Base-by-base conservation (phyloP, 2,888 invertebrate genomes). In the Octodonta nipae region DNA sequence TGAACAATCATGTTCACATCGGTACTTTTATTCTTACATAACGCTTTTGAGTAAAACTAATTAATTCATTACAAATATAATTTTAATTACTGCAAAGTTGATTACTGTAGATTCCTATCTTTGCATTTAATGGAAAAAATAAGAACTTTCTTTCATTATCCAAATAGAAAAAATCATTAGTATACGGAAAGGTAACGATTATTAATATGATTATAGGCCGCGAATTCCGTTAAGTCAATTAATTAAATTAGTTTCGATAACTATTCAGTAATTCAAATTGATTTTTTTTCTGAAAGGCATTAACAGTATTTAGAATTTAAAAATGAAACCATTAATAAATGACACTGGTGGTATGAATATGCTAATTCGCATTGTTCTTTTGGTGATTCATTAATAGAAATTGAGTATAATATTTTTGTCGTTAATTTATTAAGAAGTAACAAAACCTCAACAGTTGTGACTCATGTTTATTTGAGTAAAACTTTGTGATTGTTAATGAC, bases 41-140 rank as follows among this genome's bases (percentile, higher is more conserved):
- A 22, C 22, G 22, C n/a, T 22, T 11, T 10, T 10, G 22, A 22
- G 11, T 22, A 22, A 11, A 22, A 10, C 33, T 38, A 38, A 38
- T 35, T 35, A 38, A 34, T 27, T 30, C 33, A 28, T 26, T 35
- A 33, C 33, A 38, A 38, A 38, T 38, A 35, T 38, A 35, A 20
- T 38, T 38, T 38, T 38, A 38, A 38, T 38, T 38, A 38, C 32
- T 28, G 32, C 16, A 35, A 35, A 38, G 34, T 28, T 33, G 34
- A 34, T 35, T 38, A 33, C 35, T 27, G 28, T 35, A 32, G 38
- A 38, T 38, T 24, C 22, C 33, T 35, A 38, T 38, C 38, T 30
- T n/a, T 11, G 11, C 22, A 12, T 20, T 27, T 30, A 34, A 30
- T 30, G 26, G 17, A 30, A 13, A 34, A 25, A 34, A 29, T 22